Base-by-base conservation (phyloP, 2,113 vertebrate species). In the Chloropsis cyanopogon region DNA sequence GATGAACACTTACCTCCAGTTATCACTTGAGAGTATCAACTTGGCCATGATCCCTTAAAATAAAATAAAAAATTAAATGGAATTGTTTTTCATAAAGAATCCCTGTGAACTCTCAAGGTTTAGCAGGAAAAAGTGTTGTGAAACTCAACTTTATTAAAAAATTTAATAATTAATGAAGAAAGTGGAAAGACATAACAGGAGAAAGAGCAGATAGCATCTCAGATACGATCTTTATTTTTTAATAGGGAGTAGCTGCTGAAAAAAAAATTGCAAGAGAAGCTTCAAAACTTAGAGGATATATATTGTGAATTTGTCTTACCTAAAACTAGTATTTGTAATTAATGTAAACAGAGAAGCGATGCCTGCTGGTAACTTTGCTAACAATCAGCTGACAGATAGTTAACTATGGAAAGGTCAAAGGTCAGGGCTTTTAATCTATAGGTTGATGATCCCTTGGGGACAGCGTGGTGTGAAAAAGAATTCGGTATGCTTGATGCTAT, bases 401-500 rank as follows among this genome's bases (percentile, higher is more conserved):
- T 95, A 96, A 96, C 86, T 95, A 75, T 33, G 61, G 50, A 65
- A 86, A 93, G 81, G 88, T 96, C 88, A 87, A 93, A 94, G 94
- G 72, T 94, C 84, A 70, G 49, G 56, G 22, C 72, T 92, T 92
- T 92, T 93, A 94, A 76, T 77, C 54, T 76, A 75, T 88, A 84
- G 59, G 46, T 44, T 94, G 95, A 95, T 97, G 93, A 96, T 96
- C 92, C 88, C 88, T 88, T 86, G 64, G 82, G 95, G 85, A 90
- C 88, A 92, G 61, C 73, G 80, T 92, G 56, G 92, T 96, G 87
- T 94, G 81, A 93, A 93, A 97, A 95, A 93, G 89, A 95, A 93
- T 83, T 94, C 95, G 54, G 91, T 86, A 86, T 87, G 64, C 79
- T 94, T 96, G 88, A 97, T 97, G 89, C 80, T 85, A 87, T 96